Conservation (phyloP, 2,888 invertebrate species). For the Heliconius sara region DNA sequence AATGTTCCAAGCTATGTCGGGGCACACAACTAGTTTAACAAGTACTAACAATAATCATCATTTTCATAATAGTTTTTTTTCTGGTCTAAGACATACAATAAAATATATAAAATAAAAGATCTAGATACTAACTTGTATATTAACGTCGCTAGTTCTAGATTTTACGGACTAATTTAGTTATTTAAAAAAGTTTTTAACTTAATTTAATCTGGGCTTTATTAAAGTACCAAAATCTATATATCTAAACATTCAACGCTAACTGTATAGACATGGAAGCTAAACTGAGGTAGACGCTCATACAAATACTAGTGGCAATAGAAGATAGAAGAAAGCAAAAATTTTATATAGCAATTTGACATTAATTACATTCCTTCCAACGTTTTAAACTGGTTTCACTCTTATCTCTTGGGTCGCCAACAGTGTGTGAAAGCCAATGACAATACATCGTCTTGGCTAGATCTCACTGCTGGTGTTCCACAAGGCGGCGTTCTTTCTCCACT, state of each 20-base stretch:
- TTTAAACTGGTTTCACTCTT: too few species aligned
- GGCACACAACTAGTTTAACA: not conserved
- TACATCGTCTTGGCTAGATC: too few species aligned
- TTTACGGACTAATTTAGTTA: not conserved
- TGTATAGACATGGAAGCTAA: constrained; percentile 45
- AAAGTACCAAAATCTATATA: not conserved
- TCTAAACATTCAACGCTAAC: constrained; percentile 22
- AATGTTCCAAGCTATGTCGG: not conserved
- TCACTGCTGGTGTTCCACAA: too few species aligned
- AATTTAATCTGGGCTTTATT: not conserved
- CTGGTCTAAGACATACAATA: not conserved
- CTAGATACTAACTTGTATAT: not conserved
- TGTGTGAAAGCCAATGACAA: too few species aligned
- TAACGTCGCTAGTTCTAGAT: not conserved
- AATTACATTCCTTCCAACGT: too few species aligned
- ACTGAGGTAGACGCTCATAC: constrained; percentile 47
- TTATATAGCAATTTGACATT: not conserved
- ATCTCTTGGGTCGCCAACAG: too few species aligned
- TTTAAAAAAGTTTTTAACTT: not conserved
- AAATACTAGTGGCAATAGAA: constrained; percentile 34
- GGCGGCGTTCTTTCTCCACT: too few species aligned
- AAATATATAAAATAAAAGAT: not conserved
- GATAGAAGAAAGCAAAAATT: constrained; percentile 5
- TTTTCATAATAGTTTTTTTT: not conserved
- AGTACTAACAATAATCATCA: not conserved